Evolutionary conservation across 2,888 invertebrate genomes (phyloP).

Genomic region (Neuroscelio doddi): DNA sequence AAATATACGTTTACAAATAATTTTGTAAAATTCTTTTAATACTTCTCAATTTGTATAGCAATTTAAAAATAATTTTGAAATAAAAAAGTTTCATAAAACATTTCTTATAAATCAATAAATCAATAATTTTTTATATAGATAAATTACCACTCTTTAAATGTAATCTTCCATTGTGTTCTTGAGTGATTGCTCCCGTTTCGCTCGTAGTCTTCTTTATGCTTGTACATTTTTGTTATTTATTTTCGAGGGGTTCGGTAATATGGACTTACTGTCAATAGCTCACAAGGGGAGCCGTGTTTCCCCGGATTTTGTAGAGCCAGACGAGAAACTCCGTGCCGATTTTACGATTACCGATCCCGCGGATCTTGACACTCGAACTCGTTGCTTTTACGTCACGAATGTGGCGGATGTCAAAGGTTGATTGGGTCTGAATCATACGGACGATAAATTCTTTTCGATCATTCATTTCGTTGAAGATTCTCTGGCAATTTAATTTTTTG

Average conservation of each 20-base stretch:
- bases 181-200: constrained; percentile 44
- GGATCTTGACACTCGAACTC: constrained; percentile 31
- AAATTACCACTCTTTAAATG: constrained; percentile 38
- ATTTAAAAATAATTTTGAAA: too few relatives aligned
- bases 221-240: constrained; percentile 28
- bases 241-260: constrained; percentile 39
- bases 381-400: constrained; percentile 37
- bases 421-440: constrained; percentile 45
- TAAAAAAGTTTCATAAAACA: constrained; percentile 23
- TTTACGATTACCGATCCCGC: constrained; percentile 56
- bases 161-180: constrained; percentile 43
- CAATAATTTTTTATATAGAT: constrained; percentile 39
- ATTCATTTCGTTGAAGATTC: constrained; percentile 37
- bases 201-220: constrained; percentile 36
- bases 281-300: constrained; percentile 22
- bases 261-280: constrained; percentile 31
- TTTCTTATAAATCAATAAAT: constrained; percentile 31
- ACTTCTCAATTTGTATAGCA: too few relatives aligned
- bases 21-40: too few relatives aligned
- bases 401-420: constrained; percentile 44
- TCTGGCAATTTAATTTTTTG: constrained; percentile 28
- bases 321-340: too few relatives aligned
- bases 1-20: too few relatives aligned
- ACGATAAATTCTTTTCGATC: constrained; percentile 37
- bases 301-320: constrained; percentile 18